Evolutionary conservation across 2,888 invertebrate genomes (phyloP).

Genomic region (Melieria crassipennis): DNA sequence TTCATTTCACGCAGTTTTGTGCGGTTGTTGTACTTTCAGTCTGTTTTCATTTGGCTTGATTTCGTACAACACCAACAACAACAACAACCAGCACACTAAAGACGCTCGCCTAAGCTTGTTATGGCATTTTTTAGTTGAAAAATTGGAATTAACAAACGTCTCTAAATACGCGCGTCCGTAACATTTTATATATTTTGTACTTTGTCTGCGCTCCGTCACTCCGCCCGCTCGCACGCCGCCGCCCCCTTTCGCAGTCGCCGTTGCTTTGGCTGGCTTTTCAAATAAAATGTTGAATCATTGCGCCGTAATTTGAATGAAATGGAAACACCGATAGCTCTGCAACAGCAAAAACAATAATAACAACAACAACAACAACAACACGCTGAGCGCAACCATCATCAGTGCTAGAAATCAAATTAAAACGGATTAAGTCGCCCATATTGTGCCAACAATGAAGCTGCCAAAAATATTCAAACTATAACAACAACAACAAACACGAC

Average conservation of each 20-base stretch:
- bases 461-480: constrained; percentile 8
- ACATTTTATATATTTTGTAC: neutral
- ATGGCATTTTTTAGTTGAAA: constrained; percentile 14
- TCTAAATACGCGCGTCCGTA: neutral
- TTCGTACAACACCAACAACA: constrained; percentile 4
- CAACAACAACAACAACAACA: constrained; percentile 15
- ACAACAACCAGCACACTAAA: neutral
- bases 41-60: neutral
- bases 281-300: constrained; percentile 39
- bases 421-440: constrained; percentile 40
- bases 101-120: constrained; percentile 4
- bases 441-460: constrained; percentile 30
- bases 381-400: neutral
- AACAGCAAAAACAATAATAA: neutral
- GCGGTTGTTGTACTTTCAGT: constrained; percentile 25
- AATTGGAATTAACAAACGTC: neutral
- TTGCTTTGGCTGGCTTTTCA: neutral
- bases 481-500: constrained; percentile 24
- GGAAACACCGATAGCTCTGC: constrained; percentile 16
- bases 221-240: too few species aligned
- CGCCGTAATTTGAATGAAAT: constrained; percentile 37
- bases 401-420: constrained; percentile 32
- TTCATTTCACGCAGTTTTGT: neutral
- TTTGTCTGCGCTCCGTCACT: too few species aligned
- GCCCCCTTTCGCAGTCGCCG: too few species aligned